phyloP scores from a whole-genome alignment of 2,797 vertebrate species.

The Trichosurus vulpecula region DNA sequence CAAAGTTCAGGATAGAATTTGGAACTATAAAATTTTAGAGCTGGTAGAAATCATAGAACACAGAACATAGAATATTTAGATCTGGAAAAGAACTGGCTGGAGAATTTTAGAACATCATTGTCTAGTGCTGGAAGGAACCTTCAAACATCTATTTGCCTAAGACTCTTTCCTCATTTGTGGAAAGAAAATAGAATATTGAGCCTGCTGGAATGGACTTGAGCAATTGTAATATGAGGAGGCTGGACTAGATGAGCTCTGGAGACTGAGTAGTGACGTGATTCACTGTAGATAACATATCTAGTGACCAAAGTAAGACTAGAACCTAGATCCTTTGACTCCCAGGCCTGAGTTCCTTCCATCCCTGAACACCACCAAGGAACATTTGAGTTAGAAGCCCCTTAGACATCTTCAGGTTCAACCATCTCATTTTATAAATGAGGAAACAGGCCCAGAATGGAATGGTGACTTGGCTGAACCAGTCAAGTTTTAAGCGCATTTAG shows the following conservation, averaged over 20 bases:
- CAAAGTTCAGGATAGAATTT: neutral
- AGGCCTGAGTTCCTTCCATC: neutral
- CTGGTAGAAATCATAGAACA: neutral
- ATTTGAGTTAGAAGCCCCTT: neutral
- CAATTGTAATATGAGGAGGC: neutral
- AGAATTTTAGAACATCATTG: neutral
- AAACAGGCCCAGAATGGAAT: neutral
- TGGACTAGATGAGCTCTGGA: too few species aligned
- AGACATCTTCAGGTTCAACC: neutral
- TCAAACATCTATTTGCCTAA: neutral
- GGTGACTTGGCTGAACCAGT: neutral
- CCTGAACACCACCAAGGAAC: neutral
- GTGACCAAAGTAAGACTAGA: neutral
- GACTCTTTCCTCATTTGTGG: neutral
- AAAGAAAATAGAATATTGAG: neutral
- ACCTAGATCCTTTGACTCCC: neutral
- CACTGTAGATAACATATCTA: neutral
- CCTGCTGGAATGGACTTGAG: neutral
- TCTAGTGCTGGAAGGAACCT: neutral
- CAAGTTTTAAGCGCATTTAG: neutral
- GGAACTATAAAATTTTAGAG: neutral
- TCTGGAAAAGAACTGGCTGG: neutral
- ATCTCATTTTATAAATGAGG: neutral
- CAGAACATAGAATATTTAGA: neutral
- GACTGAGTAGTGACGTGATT: neutral